Evolutionary conservation across 2,797 vertebrate species (phyloP).

Genomic region (Rhyacichthys aspro): DNA sequence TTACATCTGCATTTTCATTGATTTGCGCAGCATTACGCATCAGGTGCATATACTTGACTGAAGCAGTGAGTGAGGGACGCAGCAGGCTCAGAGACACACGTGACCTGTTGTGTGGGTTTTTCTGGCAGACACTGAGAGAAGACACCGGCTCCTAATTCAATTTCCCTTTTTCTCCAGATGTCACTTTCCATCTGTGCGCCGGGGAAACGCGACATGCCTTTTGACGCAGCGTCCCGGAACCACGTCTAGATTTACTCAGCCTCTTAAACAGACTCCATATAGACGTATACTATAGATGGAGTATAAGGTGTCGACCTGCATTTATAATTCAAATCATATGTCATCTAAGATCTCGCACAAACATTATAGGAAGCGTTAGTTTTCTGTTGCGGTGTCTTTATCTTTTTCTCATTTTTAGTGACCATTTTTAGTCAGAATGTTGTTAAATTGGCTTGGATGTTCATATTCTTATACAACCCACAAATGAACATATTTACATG

Average conservation of each 20-base stretch:
- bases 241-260: constrained; percentile 14
- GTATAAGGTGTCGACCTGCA: no score
- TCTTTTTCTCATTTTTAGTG: no score
- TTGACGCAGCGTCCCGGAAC: constrained; percentile 54
- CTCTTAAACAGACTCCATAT: neutral
- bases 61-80: neutral
- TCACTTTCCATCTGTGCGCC: constrained; percentile 93
- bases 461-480: no score
- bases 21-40: constrained; percentile 2
- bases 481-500: no score
- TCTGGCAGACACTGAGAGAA: constrained; percentile 67
- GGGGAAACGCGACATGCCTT: constrained; percentile 77
- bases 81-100: constrained; percentile 9
- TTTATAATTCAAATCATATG: no score
- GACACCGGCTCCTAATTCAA: constrained; percentile 86
- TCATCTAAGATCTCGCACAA: no score
- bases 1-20: neutral
- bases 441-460: no score
- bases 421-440: no score
- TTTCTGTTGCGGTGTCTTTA: no score
- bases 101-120: constrained; percentile 43
- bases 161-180: constrained; percentile 88
- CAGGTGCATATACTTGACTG: constrained; percentile 4
- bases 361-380: no score
- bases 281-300: no score